Percentiles rank a stretch among this genome's conserved stretches.
Evolutionary conservation across 2,797 vertebrate species (phyloP).

Genomic region (Arctocebus calabarensis): DNA sequence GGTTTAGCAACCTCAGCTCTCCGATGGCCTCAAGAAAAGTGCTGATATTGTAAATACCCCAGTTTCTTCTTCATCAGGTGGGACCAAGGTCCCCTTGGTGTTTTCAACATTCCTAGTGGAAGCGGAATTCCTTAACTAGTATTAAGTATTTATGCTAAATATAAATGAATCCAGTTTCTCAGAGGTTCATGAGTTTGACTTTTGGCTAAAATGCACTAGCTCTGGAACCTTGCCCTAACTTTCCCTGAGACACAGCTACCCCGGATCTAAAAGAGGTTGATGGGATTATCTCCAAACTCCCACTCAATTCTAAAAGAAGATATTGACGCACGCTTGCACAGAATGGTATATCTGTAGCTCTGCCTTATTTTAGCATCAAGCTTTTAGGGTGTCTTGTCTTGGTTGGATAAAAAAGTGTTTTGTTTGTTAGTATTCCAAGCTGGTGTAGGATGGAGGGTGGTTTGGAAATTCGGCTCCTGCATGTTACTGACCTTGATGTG

Average conservation of each 20-base stretch:
- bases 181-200: neutral
- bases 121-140: neutral
- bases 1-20: neutral
- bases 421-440: neutral
- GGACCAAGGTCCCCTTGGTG: neutral
- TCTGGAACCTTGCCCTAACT: neutral
- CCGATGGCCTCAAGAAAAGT: neutral
- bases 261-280: neutral
- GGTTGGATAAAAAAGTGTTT: neutral
- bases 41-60: neutral
- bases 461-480: neutral
- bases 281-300: neutral
- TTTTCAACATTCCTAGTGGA: neutral
- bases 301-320: neutral
- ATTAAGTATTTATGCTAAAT: neutral
- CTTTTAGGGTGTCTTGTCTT: conserved; percentile 33
- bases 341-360: conserved; percentile 10
- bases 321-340: neutral
- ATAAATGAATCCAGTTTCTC: neutral
- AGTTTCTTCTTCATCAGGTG: neutral
- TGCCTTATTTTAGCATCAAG: neutral
- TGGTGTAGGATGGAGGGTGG: no score
- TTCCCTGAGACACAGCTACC: neutral
- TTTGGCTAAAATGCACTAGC: neutral
- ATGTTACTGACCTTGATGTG: neutral